Conservation (phyloP, 1,140 invertebrate genomes). For the Ostrea edulis region DNA sequence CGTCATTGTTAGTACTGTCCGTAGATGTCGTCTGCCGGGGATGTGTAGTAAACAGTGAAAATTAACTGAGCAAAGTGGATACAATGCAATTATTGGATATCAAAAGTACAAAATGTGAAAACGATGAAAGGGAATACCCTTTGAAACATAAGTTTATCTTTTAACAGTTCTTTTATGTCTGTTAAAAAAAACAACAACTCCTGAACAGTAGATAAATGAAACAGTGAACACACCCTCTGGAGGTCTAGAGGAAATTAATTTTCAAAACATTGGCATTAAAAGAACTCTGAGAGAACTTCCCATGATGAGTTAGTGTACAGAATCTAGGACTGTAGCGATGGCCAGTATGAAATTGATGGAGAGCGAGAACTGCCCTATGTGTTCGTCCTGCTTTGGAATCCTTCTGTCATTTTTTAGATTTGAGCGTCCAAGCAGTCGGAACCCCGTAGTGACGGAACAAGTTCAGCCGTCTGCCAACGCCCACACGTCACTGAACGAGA, state of each 20-base stretch:
- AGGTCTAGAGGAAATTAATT: too few species aligned
- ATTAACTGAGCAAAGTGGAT: background rate
- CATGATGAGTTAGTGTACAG: background rate
- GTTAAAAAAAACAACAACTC: too few species aligned
- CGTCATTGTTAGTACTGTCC: background rate
- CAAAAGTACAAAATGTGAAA: too few species aligned
- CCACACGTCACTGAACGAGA: conserved; percentile 71
- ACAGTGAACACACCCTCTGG: too few species aligned
- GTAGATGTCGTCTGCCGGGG: background rate
- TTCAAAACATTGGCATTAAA: too few species aligned
- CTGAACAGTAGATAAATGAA: too few species aligned
- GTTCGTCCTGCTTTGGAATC: conserved; percentile 47
- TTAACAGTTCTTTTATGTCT: too few species aligned
- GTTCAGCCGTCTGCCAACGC: conserved; percentile 68
- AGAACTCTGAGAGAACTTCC: background rate
- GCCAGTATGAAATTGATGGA: background rate
- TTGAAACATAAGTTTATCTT: too few species aligned
- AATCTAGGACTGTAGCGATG: background rate
- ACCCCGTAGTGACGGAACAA: conserved; percentile 67
- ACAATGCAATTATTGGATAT: too few species aligned
- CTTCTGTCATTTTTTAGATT: conserved; percentile 66
- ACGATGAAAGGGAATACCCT: too few species aligned
- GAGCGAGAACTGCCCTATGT: conserved; percentile 15
- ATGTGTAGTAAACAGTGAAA: background rate
- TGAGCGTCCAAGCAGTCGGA: conserved; percentile 68